Base-by-base conservation (phyloP, 2,113 vertebrate species). In the Empidonax alnorum region DNA sequence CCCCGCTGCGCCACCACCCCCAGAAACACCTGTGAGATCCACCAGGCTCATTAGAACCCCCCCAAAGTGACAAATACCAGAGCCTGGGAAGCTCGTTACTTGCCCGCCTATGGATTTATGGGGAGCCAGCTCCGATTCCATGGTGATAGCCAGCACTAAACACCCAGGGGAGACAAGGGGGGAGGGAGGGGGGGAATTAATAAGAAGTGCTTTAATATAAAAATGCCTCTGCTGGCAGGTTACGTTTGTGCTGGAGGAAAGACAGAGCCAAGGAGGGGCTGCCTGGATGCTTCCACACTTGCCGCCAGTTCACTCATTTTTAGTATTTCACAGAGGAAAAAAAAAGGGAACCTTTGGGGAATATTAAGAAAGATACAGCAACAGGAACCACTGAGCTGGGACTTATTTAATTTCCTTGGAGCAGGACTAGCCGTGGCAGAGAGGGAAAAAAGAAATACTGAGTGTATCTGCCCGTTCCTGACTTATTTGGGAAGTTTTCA, bases 191-290 rank as follows among this genome's bases (percentile, higher is more conserved):
- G 8, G 39, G 44, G 76, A 95, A 96, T 93, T 95, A 94, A 94
- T 94, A 96, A 93, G 20, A 88, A 84, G 77, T 55, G 66, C 49
- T 88, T 93, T 52, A 59, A 93, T 93, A 88, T 71, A 81, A 94
- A 94, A 92, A 62, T 46, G 65, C 77, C 74, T 91, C 93, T 66
- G 74, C 87, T 71, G 55, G 73, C 53, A 71, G 77, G 73, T 86
- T 78, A 27, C 49, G 28, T 77, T 73, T 44, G 77, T 9, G 74
- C 89, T 87, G 33, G 58, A 87, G 82, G 69, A 96, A 63, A 91
- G 73, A 23, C 52, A 73, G 10, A 15, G 84, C 56, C 53, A 37
- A 52, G 47, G 56, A 52, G 42, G 4, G 46, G 67, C 65, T 58
- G 79, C 55, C 58, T 5, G 1, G 83, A 44, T 82, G 89, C 71